phyloP scores from a whole-genome alignment of 2,888 invertebrate genomes.

The Microdon myrmicae region DNA sequence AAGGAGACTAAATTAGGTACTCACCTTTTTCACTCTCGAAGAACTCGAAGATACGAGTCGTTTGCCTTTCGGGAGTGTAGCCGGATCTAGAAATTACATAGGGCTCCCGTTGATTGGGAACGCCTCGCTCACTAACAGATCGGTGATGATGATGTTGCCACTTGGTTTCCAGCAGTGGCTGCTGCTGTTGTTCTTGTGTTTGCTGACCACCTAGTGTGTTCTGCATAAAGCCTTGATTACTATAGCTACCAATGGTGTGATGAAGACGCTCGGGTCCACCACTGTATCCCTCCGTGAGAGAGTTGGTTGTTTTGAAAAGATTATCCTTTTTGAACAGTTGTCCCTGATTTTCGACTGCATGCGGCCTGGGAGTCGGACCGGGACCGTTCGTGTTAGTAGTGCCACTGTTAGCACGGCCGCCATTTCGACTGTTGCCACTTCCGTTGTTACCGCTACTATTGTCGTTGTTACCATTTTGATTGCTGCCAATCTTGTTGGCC shows the following conservation, averaged over 20 bases:
- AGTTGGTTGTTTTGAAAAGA: constrained; percentile 7
- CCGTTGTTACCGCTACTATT: constrained; percentile 20
- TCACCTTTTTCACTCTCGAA: constrained; percentile 27
- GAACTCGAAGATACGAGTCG: not conserved
- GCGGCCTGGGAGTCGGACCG: constrained; percentile 5
- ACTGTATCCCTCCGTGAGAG: not conserved
- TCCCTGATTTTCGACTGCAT: constrained; percentile 9
- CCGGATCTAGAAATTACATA: not conserved
- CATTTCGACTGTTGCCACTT: constrained; percentile 22
- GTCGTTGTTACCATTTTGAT: constrained; percentile 17
- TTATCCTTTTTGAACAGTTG: constrained; percentile 9
- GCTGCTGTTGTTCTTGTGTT: no score
- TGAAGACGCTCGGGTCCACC: no score
- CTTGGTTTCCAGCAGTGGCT: constrained; percentile 4
- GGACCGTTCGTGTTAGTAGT: constrained; percentile 29
- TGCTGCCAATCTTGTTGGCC: constrained; percentile 25
- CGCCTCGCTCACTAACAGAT: no score
- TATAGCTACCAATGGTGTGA: constrained; percentile 9
- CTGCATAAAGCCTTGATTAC: constrained; percentile 23
- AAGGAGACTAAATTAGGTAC: not conserved
- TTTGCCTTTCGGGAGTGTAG: not conserved
- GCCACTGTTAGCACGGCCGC: constrained; percentile 18
- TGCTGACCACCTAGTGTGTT: constrained; percentile 1
- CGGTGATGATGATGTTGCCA: constrained; percentile 3
- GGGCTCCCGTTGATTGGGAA: constrained; percentile 3